These are phyloP conservation scores for Sepiola atlantica DNA, from an alignment of 2,888 invertebrate genomes.

Conservation along the genomic window DNA sequence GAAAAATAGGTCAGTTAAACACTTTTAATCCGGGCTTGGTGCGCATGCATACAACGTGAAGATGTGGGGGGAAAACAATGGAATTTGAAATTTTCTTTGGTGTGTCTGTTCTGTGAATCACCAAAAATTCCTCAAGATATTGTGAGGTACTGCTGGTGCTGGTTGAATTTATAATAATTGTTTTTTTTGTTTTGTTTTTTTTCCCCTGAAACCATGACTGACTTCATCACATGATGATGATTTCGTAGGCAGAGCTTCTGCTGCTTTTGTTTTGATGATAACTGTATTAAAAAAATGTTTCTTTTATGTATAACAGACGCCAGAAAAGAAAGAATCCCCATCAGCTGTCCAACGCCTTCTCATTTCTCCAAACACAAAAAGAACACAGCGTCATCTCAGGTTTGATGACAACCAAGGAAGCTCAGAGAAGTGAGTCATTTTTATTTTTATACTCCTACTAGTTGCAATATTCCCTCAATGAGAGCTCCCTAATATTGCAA, in stretches of 20 bases:
- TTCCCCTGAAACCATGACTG: too few species aligned
- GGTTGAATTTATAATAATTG: neutral
- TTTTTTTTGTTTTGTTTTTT: neutral
- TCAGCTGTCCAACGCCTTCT: neutral
- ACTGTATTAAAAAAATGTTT: neutral
- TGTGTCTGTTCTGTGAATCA: too few species aligned
- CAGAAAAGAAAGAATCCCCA: conserved; percentile 36
- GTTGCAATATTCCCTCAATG: too few species aligned
- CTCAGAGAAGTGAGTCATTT: conserved; percentile 39
- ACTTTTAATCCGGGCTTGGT: too few species aligned
- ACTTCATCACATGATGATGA: too few species aligned
- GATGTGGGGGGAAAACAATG: too few species aligned
- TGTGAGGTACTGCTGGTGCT: neutral
- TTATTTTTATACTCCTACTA: neutral
- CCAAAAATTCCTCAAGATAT: neutral
- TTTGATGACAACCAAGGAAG: conserved; percentile 41
- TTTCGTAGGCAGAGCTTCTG: neutral
- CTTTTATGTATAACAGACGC: neutral
- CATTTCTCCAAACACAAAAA: neutral
- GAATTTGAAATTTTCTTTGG: too few species aligned
- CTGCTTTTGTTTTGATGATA: neutral
- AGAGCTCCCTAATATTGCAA: too few species aligned
- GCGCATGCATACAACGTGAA: too few species aligned
- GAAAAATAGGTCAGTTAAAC: too few species aligned
- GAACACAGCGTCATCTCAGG: conserved; percentile 33